These are phyloP conservation scores for Laupala kohalensis DNA, from an alignment of 1,140 invertebrate species.

Conservation along the genomic window DNA sequence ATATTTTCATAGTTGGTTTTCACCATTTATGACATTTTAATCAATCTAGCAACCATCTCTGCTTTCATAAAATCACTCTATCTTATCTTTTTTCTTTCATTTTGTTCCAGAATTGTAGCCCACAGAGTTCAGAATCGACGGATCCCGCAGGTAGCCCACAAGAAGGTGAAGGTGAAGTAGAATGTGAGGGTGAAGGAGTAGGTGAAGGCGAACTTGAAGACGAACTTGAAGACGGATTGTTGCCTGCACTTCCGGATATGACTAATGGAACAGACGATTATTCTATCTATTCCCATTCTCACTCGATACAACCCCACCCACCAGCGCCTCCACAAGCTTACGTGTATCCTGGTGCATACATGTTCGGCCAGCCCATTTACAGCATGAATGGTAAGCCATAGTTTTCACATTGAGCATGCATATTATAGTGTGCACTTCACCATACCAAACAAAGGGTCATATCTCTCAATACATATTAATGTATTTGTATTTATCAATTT, in stretches of 20 bases:
- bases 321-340: constrained; percentile 25
- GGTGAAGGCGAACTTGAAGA: constrained; percentile 2
- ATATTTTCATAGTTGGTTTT: no score
- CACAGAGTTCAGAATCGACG: constrained; percentile 22
- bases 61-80: no score
- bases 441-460: no score
- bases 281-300: neutral
- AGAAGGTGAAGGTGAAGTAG: constrained; percentile 14
- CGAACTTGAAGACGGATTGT: constrained; percentile 2
- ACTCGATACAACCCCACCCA: constrained; percentile 22
- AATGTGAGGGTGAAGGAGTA: neutral
- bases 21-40: no score
- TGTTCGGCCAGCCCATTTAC: constrained; percentile 33
- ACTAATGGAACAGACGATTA: neutral
- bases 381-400: constrained; percentile 36
- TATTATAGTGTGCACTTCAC: no score
- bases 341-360: constrained; percentile 32
- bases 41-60: neutral
- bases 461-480: no score
- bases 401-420: no score
- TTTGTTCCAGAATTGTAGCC: constrained; percentile 21
- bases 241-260: neutral
- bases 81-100: no score
- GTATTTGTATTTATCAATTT: no score
- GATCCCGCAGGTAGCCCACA: constrained; percentile 20